Evolutionary conservation across 2,888 invertebrate species (phyloP).

Genomic region (Epirrhoe tristata): DNA sequence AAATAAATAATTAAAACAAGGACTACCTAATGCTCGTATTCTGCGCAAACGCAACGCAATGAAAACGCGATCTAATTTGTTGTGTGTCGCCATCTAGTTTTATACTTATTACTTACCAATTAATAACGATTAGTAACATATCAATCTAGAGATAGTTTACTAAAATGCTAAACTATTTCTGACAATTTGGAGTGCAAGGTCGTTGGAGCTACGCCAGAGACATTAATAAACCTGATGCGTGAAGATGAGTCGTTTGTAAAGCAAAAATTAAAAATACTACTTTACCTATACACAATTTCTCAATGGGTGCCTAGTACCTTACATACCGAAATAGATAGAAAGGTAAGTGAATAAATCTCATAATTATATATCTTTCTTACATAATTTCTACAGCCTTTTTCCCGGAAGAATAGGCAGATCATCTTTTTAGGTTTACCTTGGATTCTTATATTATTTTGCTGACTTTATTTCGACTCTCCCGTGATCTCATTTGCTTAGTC

Average conservation of each 20-base stretch:
- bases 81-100: no score
- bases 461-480: slow-evolving; percentile 37
- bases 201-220: slow-evolving; percentile 63
- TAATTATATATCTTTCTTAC: no score
- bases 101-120: background rate
- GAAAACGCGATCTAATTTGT: no score
- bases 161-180: slow-evolving; percentile 46
- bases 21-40: no score
- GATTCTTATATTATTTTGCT: slow-evolving; percentile 19
- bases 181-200: slow-evolving; percentile 60
- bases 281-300: slow-evolving; percentile 12
- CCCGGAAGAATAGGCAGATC: no score
- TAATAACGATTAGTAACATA: slow-evolving; percentile 9
- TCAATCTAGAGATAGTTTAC: slow-evolving; percentile 6
- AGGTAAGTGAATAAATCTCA: background rate
- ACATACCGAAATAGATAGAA: background rate
- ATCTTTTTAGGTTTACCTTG: background rate
- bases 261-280: slow-evolving; percentile 5
- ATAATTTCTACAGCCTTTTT: no score
- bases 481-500: slow-evolving; percentile 36
- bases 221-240: slow-evolving; percentile 52
- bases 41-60: no score
- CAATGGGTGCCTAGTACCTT: background rate
- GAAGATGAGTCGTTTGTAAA: slow-evolving; percentile 16
- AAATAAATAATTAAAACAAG: no score